Base-by-base conservation (phyloP, 2,888 invertebrate species). In the Cenopis cana region DNA sequence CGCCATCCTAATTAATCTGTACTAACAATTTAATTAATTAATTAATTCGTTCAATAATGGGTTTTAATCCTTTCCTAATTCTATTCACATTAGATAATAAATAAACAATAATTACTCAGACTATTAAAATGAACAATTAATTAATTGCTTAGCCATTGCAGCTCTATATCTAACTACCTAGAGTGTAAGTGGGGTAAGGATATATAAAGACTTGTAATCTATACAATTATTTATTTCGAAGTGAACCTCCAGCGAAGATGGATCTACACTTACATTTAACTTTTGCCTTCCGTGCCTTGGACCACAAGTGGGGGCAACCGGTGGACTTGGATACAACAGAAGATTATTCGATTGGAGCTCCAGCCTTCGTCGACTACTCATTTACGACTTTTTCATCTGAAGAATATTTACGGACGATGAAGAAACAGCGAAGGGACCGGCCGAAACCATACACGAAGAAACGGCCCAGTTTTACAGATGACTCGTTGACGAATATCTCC, bases 341-440 rank as follows among this genome's bases (percentile, higher is more conserved):
- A 52, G 78, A 1, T 85, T 85, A 14, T 86, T 84, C 17, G 74
- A 54, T n/a, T 14, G 36, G 38, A 38, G 10, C n/a, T 20, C 64
- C 64, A 4, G 64, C 54, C n/a, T 5, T 81, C 1, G 71, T 88
- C 0, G 88, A 90, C 3, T 69, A 68, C 18, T 78, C 83, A 2
- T 77, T 77, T 1, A 78, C 82, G 0, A 89, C 88, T 0, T 89
- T 88, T 64, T 88, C 86, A 2, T 88, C 88, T 0, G 89, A 89
- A 75, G 85, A 86, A 54, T 89, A 79, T 66, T 73, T 89, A 57
- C 82, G 66, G 57, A 74, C 74, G 0, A 68, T 82, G 33, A 81
- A 73, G 73, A 82, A 81, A 36, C 71, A 68, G 8, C 14, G 38
- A 38, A 33, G 54, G 18, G 64, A 64, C n/a, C 54, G 64, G 11